Base-by-base conservation (phyloP, 2,797 vertebrate species). In the Erethizon dorsatum region DNA sequence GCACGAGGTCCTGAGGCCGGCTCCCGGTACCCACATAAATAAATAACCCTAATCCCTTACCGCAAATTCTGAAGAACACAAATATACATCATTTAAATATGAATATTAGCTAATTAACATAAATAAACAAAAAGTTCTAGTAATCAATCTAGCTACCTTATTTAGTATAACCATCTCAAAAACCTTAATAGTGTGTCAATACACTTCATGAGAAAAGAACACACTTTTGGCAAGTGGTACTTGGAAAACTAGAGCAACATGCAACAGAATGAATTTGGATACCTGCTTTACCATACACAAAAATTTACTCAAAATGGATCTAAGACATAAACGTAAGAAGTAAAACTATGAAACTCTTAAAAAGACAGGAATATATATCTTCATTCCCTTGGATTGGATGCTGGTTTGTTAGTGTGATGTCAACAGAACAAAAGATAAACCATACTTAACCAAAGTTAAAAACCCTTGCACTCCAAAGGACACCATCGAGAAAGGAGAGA, bases 371-470 rank as follows among this genome's bases (percentile, higher is more conserved):
- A 47, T 7, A 50, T 18, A 47, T 2, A 31, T 80, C 3, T 77
- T 52, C 17, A 50, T 28, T 15, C 71, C 8, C 31, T 24, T 37
- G 11, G 15, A 57, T 54, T 28, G 80, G 50, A 17, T 6, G 47
- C 52, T 52, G 52, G 37, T 17, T 80, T 88, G 45, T 80, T 65
- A 57, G 57, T 65, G n/a, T 47, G 31, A 85, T 20, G 67, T 37
- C 26, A 69, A 52, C 24, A 56, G 50, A 88, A 83, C 24, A 88
- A 96, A 89, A 59, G 47, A 77, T 59, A 61, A 83, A 87, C 10
- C 37, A 0, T 41, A 82, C 12, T 84, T 73, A 17, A 61, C 13
- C 73, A 59, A 77, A 77, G 59, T 50, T 45, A 50, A 77, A 92
- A 82, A 45, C 8, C 26, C 57, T 37, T 79, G 12, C 52, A 20